These are phyloP conservation scores for Drosophila anceps DNA, from an alignment of 2,888 invertebrate species.

Conservation along the genomic window DNA sequence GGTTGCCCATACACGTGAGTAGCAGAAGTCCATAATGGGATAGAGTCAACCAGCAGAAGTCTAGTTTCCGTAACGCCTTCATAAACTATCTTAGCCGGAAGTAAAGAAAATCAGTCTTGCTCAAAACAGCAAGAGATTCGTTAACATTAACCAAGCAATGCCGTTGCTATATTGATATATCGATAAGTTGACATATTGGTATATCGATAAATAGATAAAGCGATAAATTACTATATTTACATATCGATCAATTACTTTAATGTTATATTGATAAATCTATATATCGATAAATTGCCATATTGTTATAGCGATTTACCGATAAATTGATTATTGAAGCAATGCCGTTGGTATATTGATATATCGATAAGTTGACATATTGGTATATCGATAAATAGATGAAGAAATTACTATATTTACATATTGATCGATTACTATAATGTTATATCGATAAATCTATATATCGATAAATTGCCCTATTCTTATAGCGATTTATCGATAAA, in stretches of 20 bases:
- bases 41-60: background rate
- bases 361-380: background rate
- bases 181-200: background rate
- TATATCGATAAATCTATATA: background rate
- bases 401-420: too few relatives aligned
- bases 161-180: background rate
- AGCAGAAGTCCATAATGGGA: background rate
- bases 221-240: too few relatives aligned
- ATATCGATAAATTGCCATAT: too few relatives aligned
- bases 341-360: too few relatives aligned
- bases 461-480: too few relatives aligned
- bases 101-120: background rate
- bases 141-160: background rate
- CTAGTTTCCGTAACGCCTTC: background rate
- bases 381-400: background rate
- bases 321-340: too few relatives aligned
- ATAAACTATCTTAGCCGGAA: background rate
- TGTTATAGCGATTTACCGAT: too few relatives aligned
- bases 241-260: too few relatives aligned
- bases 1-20: conserved; percentile 96
- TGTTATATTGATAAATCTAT: background rate
- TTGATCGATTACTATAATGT: too few relatives aligned
- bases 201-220: background rate
- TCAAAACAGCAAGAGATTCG: background rate
- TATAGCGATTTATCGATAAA: too few relatives aligned